Evolutionary conservation across 2,888 invertebrate genomes (phyloP), one percentile per base, ranked within the genome.

Genomic region (Syrphus vitripennis): DNA sequence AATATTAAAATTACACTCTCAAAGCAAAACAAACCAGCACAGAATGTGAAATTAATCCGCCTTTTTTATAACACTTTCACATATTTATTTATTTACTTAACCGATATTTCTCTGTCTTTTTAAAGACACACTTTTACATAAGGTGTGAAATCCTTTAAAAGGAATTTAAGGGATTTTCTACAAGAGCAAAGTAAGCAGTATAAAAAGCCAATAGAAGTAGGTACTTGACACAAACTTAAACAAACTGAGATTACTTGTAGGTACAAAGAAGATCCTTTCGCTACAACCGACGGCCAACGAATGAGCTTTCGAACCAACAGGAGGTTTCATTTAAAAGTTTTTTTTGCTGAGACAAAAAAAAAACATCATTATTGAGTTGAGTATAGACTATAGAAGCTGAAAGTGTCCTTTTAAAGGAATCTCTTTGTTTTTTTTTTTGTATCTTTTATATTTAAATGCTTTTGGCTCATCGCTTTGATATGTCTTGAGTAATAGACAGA

Each of bases 221-320:
- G 34, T 50, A 34, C 16, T 50, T 31, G 19, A 19, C 19, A 19
- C 10, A 4, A 45, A 26, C 29, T 16, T 19, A 4, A 69, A 70
- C 4, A 9, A 82, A 48, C 21, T 53, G 34, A 31, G 16, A 19
- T 12, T 53, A 16, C 16, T 10, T 31, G 7, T 0, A 67, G 50
- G n/a, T n/a, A n/a, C n/a, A n/a, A n/a, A 83, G 37, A 53, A 81
- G 82, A 78, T 86, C 82, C 86, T 86, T 78, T 63, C 82, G 74
- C 34, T 70, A 72, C 77, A 63, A 69, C 31, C 55, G 86, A 78
- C 86, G 57, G 74, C 40, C 82, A 70, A 78, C 71, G 87, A 87
- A 87, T 87, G 87, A 87, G 87, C 87, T 87, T 87, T 87, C 37
- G 16, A 75, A 34, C 70, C 65, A 67, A 65, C 21, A 71, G 45